Base-by-base conservation (phyloP, 2,797 vertebrate genomes). In the Tapera naevia region DNA sequence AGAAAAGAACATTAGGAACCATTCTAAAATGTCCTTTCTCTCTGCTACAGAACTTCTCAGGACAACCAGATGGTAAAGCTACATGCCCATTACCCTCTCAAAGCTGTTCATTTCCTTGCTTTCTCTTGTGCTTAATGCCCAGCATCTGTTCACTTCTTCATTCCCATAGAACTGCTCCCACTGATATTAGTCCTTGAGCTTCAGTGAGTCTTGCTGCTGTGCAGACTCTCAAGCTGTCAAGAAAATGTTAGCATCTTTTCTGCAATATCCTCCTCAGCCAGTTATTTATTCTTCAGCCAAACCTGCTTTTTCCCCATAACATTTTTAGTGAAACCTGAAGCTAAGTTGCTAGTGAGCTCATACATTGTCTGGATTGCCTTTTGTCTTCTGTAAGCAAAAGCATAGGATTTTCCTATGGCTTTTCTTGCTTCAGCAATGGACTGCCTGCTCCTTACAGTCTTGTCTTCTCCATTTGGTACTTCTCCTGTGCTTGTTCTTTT, bases 1-100 rank as follows among this genome's bases (percentile, higher is more conserved):
- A 74, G 65, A 60, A 86, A 48, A 67, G 74, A 95, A 71, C 50
- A 75, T 83, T 25, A 89, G 39, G 89, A 91, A 90, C 91, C 56
- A 51, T 58, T 89, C 50, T 91, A 19, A 95, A 88, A 66, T 66
- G 50, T 76, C 87, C 54, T 73, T 74, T 75, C 51, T 69, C 58
- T 92, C 82, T 93, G 61, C 58, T 58, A 73, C 41, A 84, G 83
- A 96, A 62, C 80, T 93, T 56, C 88, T 79, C 80, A 84, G 92
- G 80, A 92, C 92, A 95, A 80, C 64, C 90, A 81, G 83, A 87
- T 86, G 89, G 83, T 67, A 84, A 94, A 93, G 73, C 72, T 80
- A 46, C 83, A 80, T 89, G 86, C 19, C 80, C 35, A 72, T 83
- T 95, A 91, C 71, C 27, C 70, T 86, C 92, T 58, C 82, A 89